These are phyloP conservation scores for Epirrhoe alternata DNA, from an alignment of 2,888 invertebrate genomes.

Conservation along the genomic window DNA sequence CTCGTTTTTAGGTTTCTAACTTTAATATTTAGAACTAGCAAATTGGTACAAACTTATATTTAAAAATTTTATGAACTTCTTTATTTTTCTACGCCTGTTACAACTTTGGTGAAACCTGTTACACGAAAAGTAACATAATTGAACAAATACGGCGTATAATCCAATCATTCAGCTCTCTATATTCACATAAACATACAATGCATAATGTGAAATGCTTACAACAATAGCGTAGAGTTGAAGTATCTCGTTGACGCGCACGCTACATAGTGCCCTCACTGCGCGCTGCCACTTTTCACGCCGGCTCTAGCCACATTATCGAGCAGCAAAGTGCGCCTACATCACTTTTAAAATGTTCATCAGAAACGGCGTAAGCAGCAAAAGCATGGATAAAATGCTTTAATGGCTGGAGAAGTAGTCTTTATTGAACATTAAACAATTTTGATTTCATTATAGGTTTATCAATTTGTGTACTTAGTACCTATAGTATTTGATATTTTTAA, in stretches of 20 bases:
- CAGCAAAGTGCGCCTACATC: constrained; percentile 65
- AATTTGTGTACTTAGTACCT: not conserved
- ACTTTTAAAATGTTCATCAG: constrained; percentile 61
- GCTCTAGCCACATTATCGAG: constrained; percentile 61
- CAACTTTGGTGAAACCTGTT: too few relatives aligned
- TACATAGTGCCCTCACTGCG: constrained; percentile 48
- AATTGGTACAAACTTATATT: too few relatives aligned
- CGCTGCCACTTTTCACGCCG: constrained; percentile 57
- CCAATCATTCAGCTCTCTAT: not conserved
- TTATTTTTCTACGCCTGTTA: too few relatives aligned
- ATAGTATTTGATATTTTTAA: too few relatives aligned
- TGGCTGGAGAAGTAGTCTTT: not conserved
- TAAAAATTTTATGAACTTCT: too few relatives aligned
- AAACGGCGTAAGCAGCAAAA: constrained; percentile 39
- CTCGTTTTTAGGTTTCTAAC: too few relatives aligned
- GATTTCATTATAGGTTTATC: not conserved
- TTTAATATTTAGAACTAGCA: too few relatives aligned
- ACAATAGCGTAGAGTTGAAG: constrained; percentile 25
- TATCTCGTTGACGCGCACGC: constrained; percentile 44
- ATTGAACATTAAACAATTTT: not conserved
- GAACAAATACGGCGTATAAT: not conserved
- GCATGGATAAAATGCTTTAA: constrained; percentile 45
- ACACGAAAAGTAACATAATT: not conserved
- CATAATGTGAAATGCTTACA: constrained; percentile 10
- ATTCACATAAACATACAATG: not conserved